Conservation (phyloP, 2,797 vertebrate species). For the Brachyalestes nurse region DNA sequence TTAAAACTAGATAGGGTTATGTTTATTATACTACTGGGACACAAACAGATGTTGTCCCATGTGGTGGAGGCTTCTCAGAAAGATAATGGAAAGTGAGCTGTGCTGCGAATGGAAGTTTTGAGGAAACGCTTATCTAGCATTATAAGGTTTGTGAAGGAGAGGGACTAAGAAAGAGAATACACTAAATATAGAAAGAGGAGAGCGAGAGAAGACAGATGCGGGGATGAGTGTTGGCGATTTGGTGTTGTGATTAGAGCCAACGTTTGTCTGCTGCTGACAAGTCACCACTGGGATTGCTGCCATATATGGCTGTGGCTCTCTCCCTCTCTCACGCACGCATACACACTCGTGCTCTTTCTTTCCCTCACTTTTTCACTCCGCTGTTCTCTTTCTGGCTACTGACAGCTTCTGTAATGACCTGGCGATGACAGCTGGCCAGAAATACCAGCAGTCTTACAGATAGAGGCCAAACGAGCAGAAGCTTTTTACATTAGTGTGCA, state of each 20-base stretch:
- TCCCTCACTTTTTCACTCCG: constrained; percentile 19
- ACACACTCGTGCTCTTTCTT: neutral
- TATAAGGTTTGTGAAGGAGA: constrained; percentile 1
- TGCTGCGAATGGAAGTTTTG: no score
- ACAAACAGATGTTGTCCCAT: no score
- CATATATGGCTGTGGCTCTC: constrained; percentile 45
- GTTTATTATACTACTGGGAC: no score
- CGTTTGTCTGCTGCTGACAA: constrained; percentile 30
- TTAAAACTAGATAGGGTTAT: no score
- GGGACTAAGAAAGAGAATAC: neutral
- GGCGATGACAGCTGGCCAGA: constrained; percentile 63
- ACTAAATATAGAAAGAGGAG: neutral
- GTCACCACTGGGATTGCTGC: constrained; percentile 36
- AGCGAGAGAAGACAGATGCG: neutral
- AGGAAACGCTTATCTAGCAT: no score
- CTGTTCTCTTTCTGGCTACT: constrained; percentile 19
- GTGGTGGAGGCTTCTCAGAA: no score
- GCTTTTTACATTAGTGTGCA: neutral
- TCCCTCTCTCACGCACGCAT: neutral
- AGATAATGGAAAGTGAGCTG: no score
- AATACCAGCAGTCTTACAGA: constrained; percentile 16
- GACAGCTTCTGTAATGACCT: constrained; percentile 53
- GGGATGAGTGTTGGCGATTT: constrained; percentile 16
- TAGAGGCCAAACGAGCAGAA: neutral
- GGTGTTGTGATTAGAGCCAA: constrained; percentile 17